Conservation (phyloP, 37 sponge, comb jelly and placozoan species). For the Chondrosia reniformis region DNA sequence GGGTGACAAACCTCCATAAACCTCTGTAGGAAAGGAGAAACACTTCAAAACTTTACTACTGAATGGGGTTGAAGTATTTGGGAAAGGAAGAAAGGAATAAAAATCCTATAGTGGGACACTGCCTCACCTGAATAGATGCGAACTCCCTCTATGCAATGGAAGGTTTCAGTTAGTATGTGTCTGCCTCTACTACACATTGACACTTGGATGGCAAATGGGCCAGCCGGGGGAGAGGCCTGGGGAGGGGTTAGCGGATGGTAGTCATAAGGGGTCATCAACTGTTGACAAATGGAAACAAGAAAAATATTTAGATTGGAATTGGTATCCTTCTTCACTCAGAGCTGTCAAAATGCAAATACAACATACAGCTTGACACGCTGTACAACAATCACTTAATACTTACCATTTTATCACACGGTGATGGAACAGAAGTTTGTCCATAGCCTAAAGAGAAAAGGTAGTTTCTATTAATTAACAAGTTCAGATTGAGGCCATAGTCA, state of each 20-base stretch:
- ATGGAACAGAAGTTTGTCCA: neutral
- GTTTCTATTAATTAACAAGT: too few species aligned
- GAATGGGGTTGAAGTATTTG: too few species aligned
- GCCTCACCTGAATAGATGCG: slow-evolving; percentile 25
- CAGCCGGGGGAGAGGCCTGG: slow-evolving; percentile 22
- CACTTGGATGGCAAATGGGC: slow-evolving; percentile 31
- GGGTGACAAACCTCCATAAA: too few species aligned
- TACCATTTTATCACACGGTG: neutral
- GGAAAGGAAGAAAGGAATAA: too few species aligned
- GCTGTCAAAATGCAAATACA: too few species aligned
- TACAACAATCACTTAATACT: neutral
- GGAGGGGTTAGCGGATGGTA: slow-evolving; percentile 34
- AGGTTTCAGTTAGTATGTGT: slow-evolving; percentile 8
- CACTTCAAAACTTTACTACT: too few species aligned
- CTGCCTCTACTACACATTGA: slow-evolving; percentile 38
- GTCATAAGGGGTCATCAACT: neutral
- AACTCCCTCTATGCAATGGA: slow-evolving; percentile 28
- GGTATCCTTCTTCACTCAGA: too few species aligned
- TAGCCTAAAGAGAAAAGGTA: too few species aligned
- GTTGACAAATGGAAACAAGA: neutral
- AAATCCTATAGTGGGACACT: too few species aligned
- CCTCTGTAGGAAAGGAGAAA: too few species aligned
- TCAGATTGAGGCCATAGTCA: too few species aligned
- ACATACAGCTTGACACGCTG: too few species aligned
- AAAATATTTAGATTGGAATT: neutral